Base-by-base conservation (phyloP, 2,113 vertebrate genomes). In the Monarcha castaneiventris region DNA sequence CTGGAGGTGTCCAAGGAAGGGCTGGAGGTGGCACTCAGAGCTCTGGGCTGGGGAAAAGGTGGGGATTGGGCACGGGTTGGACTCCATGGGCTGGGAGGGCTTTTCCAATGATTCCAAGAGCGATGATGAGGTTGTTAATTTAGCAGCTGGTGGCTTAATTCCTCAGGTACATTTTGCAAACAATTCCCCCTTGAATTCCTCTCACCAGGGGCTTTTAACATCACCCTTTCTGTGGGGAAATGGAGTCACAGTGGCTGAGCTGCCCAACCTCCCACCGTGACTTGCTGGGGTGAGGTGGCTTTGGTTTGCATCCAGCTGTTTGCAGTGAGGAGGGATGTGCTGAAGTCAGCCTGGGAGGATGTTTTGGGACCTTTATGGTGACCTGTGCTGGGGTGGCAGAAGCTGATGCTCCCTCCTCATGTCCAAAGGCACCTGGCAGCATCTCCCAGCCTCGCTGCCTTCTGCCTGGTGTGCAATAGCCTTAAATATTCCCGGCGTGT, bases 51-150 rank as follows among this genome's bases (percentile, higher is more conserved):
- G 30, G 20, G 29, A 48, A 20, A n/a, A 15, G 20, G 33, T 25
- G 46, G 29, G 44, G 0, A 44, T 12, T 0, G 0, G 62, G 1
- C 33, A 30, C 39, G 46, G 33, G 0, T 5, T 12, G 23, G 27
- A 17, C 44, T 27, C 0, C 0, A 5, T 26, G 55, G 19, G 1
- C 30, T 49, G 27, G 41, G 18, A 27, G 35, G 30, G 10, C 15
- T 83, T 84, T 84, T 49, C 35, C 30, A 48, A 0, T 5, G 30
- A 48, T 62, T 27, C 35, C 64, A 7, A 17, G 32, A 52, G 51
- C 2, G 23, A 26, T 12, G 44, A 21, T 21, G 25, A 29, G n/a
- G 61, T 4, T 1, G 2, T 21, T 78, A 20, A 32, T 87, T 61
- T 26, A 59, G 32, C 62, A 75, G 49, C 27, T 46, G 55, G 4